These are phyloP conservation scores for Labeo rohita DNA, from an alignment of 2,113 vertebrate genomes.

Conservation along the genomic window DNA sequence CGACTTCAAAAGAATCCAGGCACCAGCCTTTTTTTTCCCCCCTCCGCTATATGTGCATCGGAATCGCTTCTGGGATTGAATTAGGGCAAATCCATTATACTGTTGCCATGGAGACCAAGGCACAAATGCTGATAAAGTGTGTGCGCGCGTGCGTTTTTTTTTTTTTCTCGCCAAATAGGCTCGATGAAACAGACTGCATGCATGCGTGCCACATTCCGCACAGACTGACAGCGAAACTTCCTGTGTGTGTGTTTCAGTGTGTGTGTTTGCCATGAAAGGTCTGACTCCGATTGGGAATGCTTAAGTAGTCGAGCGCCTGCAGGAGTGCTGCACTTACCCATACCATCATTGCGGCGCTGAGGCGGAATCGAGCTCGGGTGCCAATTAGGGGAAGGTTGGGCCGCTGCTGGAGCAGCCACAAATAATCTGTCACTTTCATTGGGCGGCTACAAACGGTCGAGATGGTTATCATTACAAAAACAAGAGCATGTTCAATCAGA, in stretches of 20 bases:
- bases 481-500: constrained; percentile 46
- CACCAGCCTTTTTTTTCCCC: constrained; percentile 61
- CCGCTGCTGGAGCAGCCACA: constrained; percentile 47
- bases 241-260: constrained; percentile 38
- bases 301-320: constrained; percentile 68
- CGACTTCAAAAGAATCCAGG: constrained; percentile 82
- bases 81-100: constrained; percentile 91
- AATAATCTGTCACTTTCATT: constrained; percentile 55
- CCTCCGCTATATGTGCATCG: constrained; percentile 71
- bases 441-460: constrained; percentile 40
- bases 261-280: constrained; percentile 70
- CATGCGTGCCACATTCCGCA: constrained; percentile 63
- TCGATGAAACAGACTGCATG: constrained; percentile 69
- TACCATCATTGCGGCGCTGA: constrained; percentile 36
- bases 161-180: constrained; percentile 41
- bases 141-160: constrained; percentile 77
- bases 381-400: constrained; percentile 52
- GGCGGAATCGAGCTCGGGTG: constrained; percentile 25
- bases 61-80: constrained; percentile 86
- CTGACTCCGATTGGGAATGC: constrained; percentile 68
- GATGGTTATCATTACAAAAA: constrained; percentile 57
- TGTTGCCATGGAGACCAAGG: constrained; percentile 93
- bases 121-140: constrained; percentile 83
- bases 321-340: constrained; percentile 54
- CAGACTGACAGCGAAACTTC: not conserved